Conservation (phyloP, 2,888 invertebrate species). For the Eubasilissa splendida region DNA sequence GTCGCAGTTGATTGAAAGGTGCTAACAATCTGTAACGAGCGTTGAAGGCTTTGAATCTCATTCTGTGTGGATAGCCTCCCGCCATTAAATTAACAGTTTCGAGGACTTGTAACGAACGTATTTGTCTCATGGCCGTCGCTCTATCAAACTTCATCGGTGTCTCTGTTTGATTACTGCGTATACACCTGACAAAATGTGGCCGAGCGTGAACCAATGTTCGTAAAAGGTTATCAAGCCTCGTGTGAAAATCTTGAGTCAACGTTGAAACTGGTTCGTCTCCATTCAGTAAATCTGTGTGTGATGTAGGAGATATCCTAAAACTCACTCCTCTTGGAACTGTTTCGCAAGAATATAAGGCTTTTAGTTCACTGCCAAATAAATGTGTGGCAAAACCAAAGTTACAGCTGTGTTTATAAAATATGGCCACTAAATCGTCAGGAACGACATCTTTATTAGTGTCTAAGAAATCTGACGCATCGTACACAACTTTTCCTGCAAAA, state of each 20-base stretch:
- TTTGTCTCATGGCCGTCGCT: conserved; percentile 87
- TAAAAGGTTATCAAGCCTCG: conserved; percentile 91
- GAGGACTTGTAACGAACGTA: conserved; percentile 90
- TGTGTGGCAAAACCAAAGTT: conserved; percentile 98
- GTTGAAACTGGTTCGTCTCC: conserved; percentile 91
- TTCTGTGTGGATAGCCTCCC: conserved; percentile 93
- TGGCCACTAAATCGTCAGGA: conserved; percentile 92
- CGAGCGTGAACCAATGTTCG: conserved; percentile 93
- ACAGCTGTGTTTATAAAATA: conserved; percentile 93
- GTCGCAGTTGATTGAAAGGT: conserved; percentile 79
- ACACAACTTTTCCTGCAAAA: conserved; percentile 89
- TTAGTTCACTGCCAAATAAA: conserved; percentile 93
- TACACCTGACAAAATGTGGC: conserved; percentile 95
- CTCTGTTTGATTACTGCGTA: conserved; percentile 89
- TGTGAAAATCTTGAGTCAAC: conserved; percentile 95
- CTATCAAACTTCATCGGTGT: conserved; percentile 89
- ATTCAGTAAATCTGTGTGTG: conserved; percentile 86
- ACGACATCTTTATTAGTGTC: conserved; percentile 94
- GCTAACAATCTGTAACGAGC: conserved; percentile 88
- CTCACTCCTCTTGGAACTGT: conserved; percentile 84
- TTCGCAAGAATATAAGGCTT: conserved; percentile 83
- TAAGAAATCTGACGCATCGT: conserved; percentile 91
- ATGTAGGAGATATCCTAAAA: conserved; percentile 92
- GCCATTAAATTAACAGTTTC: conserved; percentile 97
- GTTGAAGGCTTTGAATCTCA: conserved; percentile 95